Evolutionary conservation across 1,140 invertebrate species (phyloP), one percentile per base, ranked within the genome.

Genomic region (Apis florea): DNA sequence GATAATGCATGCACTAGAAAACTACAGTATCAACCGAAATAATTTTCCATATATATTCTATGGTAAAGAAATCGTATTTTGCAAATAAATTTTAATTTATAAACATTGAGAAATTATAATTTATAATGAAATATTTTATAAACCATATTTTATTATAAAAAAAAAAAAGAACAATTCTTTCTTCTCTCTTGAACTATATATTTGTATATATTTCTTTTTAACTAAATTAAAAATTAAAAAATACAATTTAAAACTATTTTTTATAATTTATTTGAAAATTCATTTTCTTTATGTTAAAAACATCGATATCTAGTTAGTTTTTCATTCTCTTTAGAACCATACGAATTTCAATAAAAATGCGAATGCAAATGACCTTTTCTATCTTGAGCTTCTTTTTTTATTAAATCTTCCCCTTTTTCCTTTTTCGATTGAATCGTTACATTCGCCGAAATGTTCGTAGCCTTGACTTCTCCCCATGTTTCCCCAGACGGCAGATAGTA

Each of bases 1-100:
- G 70, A 10, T 81, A 75, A 66, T 75, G 17, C 49, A 68, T 8
- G 47, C 11, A 11, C 26, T 26, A 53, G 66, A 26, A 24, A 79
- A 56, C 77, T 79, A 63, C 68, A 24, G 11, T 79, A 79, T 66
- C 69, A 61, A 71, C 77, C 31, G 66, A 26, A 54, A 40, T 13
- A 10, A 40, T 53, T 40, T 6, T 17, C 12, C 49, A 19, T 11
- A 12, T 9, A 6, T 26, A 69, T 19, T 69, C 68, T 5, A 53
- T 11, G 47, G 47, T 69, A 51, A 26, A 17, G 4, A 10, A 47
- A 24, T 40, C 31, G 13, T 9, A 21, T 12, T 21, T 13, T 11
- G 2, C 5, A 6, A 4, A n/a, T n/a, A 58, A 58, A 58, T 58
- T 53, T 13, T 12, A 12, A 53, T 11, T 13, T 12, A 53, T 51